A percentile compares a stretch with the other conserved stretches of the same genome.
These are phyloP conservation scores for Stercorarius parasiticus DNA, from an alignment of 2,113 vertebrate species.

Conservation along the genomic window DNA sequence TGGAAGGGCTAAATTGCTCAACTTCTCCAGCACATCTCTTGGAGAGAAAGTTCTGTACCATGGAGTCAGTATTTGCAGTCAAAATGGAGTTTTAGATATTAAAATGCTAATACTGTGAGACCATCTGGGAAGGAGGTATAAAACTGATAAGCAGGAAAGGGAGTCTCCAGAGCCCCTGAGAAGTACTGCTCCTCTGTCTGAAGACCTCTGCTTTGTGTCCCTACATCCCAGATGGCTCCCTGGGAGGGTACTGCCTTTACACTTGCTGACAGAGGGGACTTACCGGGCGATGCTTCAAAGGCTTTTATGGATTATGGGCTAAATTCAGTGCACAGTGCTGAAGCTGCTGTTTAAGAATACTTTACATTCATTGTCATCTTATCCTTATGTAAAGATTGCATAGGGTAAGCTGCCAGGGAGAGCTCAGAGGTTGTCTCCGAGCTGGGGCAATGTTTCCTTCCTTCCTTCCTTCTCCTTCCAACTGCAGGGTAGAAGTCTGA, in stretches of 20 bases:
- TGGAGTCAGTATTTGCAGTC: background rate
- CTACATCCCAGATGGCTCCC: background rate
- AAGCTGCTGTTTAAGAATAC: background rate
- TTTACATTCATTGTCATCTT: background rate
- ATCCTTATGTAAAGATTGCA: background rate
- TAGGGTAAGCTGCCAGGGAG: background rate
- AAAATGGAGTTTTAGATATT: background rate
- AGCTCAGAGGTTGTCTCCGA: background rate
- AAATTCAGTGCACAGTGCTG: background rate
- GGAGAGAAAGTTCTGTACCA: background rate
- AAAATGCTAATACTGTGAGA: background rate
- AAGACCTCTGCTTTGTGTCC: background rate
- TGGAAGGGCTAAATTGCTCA: background rate
- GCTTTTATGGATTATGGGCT: constrained; percentile 15
- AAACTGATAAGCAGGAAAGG: background rate
- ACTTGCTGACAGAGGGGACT: background rate
- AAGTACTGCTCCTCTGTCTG: background rate
- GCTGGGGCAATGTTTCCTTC: background rate
- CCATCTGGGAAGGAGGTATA: background rate
- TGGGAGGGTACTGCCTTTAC: background rate
- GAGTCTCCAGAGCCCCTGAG: background rate
- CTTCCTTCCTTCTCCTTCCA: background rate
- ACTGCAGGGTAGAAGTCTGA: background rate
- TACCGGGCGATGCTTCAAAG: constrained; percentile 24
- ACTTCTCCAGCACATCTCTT: background rate